These are phyloP conservation scores for Thymelicus lineola DNA, from an alignment of 2,888 invertebrate genomes.

Conservation along the genomic window DNA sequence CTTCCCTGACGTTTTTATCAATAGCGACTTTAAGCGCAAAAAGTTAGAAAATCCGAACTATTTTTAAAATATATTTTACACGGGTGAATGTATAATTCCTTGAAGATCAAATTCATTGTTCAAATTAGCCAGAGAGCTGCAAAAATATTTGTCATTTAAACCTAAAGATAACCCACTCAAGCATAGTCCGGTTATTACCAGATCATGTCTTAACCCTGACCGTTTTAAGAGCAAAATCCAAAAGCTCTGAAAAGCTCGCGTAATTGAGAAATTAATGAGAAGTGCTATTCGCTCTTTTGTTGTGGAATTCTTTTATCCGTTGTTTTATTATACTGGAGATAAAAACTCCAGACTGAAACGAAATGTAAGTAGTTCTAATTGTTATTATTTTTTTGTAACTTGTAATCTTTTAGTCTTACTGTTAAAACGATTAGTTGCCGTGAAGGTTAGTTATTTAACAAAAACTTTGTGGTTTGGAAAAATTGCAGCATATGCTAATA, in stretches of 20 bases:
- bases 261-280: slow-evolving; percentile 26
- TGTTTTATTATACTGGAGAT: slow-evolving; percentile 6
- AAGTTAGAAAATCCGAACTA: too few relatives aligned
- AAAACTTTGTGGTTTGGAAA: too few relatives aligned
- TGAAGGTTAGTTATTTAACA: too few relatives aligned
- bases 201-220: slow-evolving; percentile 10
- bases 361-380: not conserved
- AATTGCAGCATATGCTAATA: too few relatives aligned
- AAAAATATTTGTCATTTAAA: too few relatives aligned
- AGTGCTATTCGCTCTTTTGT: slow-evolving; percentile 12
- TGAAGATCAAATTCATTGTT: too few relatives aligned
- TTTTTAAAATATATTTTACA: too few relatives aligned
- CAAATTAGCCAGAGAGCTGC: too few relatives aligned
- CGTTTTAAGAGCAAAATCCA: not conserved
- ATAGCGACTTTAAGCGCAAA: too few relatives aligned
- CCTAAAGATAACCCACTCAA: not conserved
- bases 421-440: not conserved
- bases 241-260: slow-evolving; percentile 5
- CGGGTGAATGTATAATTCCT: too few relatives aligned
- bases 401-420: not conserved
- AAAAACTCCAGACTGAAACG: not conserved
- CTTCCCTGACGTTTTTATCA: too few relatives aligned
- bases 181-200: not conserved
- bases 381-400: not conserved
- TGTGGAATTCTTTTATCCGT: slow-evolving; percentile 5